phyloP scores from a whole-genome alignment of 2,888 invertebrate species.

The Chymomyza amoena region DNA sequence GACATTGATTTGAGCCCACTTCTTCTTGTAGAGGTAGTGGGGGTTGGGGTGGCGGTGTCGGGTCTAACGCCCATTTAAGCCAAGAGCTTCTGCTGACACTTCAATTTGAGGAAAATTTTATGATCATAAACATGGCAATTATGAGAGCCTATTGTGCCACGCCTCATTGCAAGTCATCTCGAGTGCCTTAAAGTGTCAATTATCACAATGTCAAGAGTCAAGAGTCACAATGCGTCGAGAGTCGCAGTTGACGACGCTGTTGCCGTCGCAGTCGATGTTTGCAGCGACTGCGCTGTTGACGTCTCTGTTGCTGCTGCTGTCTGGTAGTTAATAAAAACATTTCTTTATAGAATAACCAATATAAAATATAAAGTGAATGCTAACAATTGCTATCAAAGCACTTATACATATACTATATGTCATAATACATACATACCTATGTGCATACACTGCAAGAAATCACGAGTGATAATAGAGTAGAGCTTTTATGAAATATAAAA shows the following conservation, averaged over 20 bases:
- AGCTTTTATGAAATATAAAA: no score
- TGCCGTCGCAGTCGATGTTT: not conserved
- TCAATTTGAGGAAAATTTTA: constrained; percentile 63
- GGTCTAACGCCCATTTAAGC: constrained; percentile 24
- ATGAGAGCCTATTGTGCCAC: not conserved
- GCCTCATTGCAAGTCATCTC: constrained; percentile 31
- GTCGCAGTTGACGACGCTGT: constrained; percentile 1
- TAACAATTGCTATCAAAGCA: constrained; percentile 11
- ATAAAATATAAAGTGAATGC: no score
- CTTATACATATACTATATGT: constrained; percentile 29
- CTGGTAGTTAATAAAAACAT: constrained; percentile 1
- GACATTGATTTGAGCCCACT: constrained; percentile 32
- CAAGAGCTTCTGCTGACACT: constrained; percentile 33
- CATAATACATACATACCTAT: constrained; percentile 13
- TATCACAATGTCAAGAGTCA: constrained; percentile 38
- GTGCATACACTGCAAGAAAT: not conserved
- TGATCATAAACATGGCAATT: constrained; percentile 44
- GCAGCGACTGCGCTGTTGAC: not conserved
- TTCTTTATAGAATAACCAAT: no score
- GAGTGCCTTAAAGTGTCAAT: constrained; percentile 67
- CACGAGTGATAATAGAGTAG: no score
- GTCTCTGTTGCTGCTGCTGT: not conserved
- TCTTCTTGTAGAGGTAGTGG: no score
- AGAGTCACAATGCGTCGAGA: not conserved
- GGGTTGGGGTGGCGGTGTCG: no score